A percentile compares a stretch with the other conserved stretches of the same genome.
Conservation (phyloP, 2,797 vertebrate species). For the Syngnathus acus region DNA sequence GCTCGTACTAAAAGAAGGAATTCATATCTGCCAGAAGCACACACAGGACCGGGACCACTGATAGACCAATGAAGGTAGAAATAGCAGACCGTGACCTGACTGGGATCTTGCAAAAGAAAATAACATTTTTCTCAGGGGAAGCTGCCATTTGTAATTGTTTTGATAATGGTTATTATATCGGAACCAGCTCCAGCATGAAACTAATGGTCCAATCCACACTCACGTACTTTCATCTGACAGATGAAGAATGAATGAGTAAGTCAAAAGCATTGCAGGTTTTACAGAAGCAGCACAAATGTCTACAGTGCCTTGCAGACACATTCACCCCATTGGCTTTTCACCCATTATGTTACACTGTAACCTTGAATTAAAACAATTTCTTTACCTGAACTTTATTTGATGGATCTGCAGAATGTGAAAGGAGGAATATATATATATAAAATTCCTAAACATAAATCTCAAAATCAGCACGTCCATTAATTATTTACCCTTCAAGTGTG, state of each 20-base stretch:
- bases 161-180: not conserved
- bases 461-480: no score
- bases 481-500: no score
- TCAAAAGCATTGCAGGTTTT: conserved; percentile 19
- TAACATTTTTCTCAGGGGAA: conserved; percentile 22
- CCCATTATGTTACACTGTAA: no score
- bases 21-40: conserved; percentile 28
- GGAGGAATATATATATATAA: no score
- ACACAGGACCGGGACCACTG: not conserved
- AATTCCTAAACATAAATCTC: no score
- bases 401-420: no score
- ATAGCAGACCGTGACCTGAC: not conserved
- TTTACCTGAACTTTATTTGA: no score
- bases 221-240: conserved; percentile 31
- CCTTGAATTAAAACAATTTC: no score
- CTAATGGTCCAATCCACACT: conserved; percentile 48
- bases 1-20: conserved; percentile 13
- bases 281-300: conserved; percentile 16
- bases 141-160: conserved; percentile 28
- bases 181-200: conserved; percentile 36
- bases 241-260: conserved; percentile 17
- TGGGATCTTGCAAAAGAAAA: not conserved
- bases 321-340: no score
- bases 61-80: not conserved
- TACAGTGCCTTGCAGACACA: not conserved